Base-by-base conservation (phyloP, 53 echinoderm and acorn worm genomes). In the Pentamera pediparva region DNA sequence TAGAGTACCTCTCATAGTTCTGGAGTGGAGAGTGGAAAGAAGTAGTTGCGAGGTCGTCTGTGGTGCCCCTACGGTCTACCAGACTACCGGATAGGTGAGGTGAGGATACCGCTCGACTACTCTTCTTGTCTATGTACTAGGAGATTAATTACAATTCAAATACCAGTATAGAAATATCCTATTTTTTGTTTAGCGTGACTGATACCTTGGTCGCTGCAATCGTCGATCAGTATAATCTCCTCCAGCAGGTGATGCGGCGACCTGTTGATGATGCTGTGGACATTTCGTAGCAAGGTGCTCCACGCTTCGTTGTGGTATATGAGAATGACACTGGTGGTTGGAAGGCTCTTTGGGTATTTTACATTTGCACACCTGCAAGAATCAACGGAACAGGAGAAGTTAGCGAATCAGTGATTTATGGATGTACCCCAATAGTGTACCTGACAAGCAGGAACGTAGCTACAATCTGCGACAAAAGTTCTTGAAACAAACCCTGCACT, bases 171-270 rank as follows among this genome's bases (percentile, higher is more conserved):
- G 11, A 45, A 45, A 45, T 12, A 45, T 45, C 11, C 11, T 18
- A 11, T 45, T 45, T 45, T 18, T 12, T 18, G 11, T 45, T 45
- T 45, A 11, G 18, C 11, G 11, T 11, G 18, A 45, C n/a, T n/a
- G n/a, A n/a, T 80, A 92, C 92, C 92, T 89, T 92, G 92, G 65
- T 89, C 88, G 22, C 92, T 89, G 50, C 86, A 86, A 74, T 93
- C 93, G 38, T 93, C 93, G 0, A 93, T 89, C 35, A 93, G 82
- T 12, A 93, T 93, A 36, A 93, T 89, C 77, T 93, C 93, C 21
- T 62, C 75, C 5, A 93, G 78, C 15, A 89, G 78, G 35, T 87
- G 82, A 10, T 77, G 77, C 2, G 93, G 93, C 12, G 89, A 93
- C 31, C 93, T 40, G 76, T 93, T 93, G 53, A 93, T 93, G 39